Percentiles rank a stretch among this genome's conserved stretches.
Evolutionary conservation across 2,797 vertebrate genomes (phyloP).

Genomic region (Gymnocypris eckloni): DNA sequence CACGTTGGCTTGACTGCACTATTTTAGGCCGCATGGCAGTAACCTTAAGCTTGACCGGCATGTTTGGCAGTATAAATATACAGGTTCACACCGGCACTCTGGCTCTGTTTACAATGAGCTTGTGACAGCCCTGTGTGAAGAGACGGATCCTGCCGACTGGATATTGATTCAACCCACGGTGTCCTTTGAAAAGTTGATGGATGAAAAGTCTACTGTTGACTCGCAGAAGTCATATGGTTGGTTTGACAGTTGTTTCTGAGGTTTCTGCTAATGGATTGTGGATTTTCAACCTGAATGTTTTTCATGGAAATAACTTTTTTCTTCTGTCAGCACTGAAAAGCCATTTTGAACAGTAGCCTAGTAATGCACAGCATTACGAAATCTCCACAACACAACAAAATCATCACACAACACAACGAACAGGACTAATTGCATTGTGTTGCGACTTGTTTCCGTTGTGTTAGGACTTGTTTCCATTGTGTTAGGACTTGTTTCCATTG

Average conservation of each 20-base stretch:
- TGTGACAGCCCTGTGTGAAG: constrained; percentile 62
- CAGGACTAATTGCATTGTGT: not conserved
- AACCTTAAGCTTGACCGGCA: constrained; percentile 72
- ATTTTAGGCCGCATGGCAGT: constrained; percentile 73
- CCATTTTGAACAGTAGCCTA: not conserved
- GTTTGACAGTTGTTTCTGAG: constrained; percentile 8
- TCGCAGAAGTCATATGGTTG: not conserved
- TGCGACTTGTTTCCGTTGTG: not conserved
- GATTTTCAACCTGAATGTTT: not conserved
- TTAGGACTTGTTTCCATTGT: not conserved
- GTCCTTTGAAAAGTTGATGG: constrained; percentile 27
- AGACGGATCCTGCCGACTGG: constrained; percentile 50
- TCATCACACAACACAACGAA: too few relatives aligned
- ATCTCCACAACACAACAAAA: too few relatives aligned
- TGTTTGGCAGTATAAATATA: constrained; percentile 79
- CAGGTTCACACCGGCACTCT: constrained; percentile 62
- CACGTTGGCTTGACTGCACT: constrained; percentile 61
- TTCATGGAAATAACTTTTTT: not conserved
- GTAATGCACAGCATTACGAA: not conserved
- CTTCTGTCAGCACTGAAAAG: not conserved
- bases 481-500: too few relatives aligned
- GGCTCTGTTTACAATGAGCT: constrained; percentile 74
- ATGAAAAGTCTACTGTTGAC: constrained; percentile 2
- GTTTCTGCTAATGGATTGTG: not conserved
- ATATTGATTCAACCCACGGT: constrained; percentile 32